Evolutionary conservation across 2,113 vertebrate species (phyloP).

Genomic region (Orthochromis malagaraziensis): DNA sequence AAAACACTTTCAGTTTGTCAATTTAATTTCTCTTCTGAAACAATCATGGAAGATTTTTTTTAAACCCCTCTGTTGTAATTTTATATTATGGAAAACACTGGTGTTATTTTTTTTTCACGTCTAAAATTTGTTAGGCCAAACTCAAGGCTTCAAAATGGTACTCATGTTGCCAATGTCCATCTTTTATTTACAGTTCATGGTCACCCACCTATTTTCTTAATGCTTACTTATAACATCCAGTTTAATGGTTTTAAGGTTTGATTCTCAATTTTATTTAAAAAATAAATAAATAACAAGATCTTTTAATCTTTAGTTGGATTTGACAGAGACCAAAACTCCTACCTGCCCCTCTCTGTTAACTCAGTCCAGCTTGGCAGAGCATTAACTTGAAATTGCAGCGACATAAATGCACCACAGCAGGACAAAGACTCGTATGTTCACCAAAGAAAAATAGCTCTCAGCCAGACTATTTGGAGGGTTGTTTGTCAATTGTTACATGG

Average conservation of each 20-base stretch:
- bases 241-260: neutral
- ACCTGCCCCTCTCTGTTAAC: neutral
- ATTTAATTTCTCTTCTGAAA: neutral
- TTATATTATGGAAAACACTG: neutral
- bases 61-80: neutral
- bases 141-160: neutral
- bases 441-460: neutral
- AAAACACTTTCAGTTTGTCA: neutral
- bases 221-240: neutral
- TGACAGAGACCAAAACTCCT: neutral
- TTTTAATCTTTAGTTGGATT: neutral
- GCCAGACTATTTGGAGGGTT: neutral
- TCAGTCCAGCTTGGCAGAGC: neutral
- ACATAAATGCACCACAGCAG: neutral
- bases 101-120: neutral
- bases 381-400: neutral
- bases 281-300: neutral
- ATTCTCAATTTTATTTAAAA: neutral
- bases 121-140: neutral
- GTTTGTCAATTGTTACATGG: neutral
- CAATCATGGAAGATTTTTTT: neutral
- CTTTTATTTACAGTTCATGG: neutral
- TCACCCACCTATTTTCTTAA: neutral
- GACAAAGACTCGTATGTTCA: neutral
- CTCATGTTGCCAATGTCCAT: neutral